These are phyloP conservation scores for Odocoileus hemionus DNA, from an alignment of 2,113 vertebrate species.

Conservation along the genomic window DNA sequence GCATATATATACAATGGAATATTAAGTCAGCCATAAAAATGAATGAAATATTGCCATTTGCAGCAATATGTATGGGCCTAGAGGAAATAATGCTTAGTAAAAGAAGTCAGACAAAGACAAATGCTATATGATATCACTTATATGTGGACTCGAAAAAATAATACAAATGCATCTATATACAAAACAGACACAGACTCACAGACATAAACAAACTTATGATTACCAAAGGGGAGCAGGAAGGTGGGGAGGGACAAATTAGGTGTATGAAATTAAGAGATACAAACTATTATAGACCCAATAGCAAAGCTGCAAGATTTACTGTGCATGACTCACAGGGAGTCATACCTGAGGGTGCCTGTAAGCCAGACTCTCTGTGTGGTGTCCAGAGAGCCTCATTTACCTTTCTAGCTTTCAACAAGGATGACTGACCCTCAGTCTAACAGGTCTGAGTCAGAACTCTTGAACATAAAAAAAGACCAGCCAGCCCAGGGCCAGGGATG, in stretches of 20 bases:
- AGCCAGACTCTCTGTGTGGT: neutral
- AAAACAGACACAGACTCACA: neutral
- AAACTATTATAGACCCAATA: neutral
- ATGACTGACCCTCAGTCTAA: neutral
- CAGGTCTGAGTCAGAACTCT: neutral
- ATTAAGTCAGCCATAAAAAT: neutral
- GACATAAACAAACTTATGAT: neutral
- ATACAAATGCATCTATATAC: neutral
- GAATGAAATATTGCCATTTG: neutral
- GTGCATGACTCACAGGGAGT: neutral
- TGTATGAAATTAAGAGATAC: neutral
- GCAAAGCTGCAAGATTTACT: neutral
- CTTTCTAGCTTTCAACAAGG: neutral
- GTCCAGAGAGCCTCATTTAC: neutral
- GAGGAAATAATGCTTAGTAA: neutral
- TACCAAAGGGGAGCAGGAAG: neutral
- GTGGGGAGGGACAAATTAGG: neutral
- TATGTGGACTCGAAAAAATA: neutral
- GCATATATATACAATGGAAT: neutral
- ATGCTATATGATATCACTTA: neutral
- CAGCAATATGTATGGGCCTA: neutral
- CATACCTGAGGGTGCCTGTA: neutral
- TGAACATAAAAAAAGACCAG: neutral
- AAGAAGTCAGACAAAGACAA: neutral
- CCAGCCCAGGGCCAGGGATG: neutral